Evolutionary conservation across 2,113 vertebrate species (phyloP).

Genomic region (Osmerus mordax): DNA sequence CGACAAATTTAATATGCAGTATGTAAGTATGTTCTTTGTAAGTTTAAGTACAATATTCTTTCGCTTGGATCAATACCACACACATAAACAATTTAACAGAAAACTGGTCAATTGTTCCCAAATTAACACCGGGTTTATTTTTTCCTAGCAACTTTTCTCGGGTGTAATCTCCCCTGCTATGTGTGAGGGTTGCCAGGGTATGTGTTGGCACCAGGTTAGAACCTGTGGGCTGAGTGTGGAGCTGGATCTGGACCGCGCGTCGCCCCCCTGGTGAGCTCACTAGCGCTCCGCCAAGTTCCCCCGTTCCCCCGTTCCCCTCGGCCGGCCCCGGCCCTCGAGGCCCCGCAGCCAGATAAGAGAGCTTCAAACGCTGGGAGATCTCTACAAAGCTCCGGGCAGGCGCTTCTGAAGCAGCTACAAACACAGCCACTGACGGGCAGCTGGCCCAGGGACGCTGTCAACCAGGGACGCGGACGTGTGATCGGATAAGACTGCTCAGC

Average conservation of each 20-base stretch:
- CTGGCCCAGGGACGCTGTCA: background rate
- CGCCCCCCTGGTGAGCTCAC: background rate
- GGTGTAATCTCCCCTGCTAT: background rate
- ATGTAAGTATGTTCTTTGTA: too few relatives aligned
- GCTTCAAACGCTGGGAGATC: conserved; percentile 21
- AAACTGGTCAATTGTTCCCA: too few relatives aligned
- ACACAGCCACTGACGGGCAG: conserved; percentile 8
- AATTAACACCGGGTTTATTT: too few relatives aligned
- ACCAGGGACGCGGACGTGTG: too few relatives aligned
- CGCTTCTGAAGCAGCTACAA: conserved; percentile 17
- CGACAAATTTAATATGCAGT: too few relatives aligned
- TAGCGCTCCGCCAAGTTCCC: conserved; percentile 1
- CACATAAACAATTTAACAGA: too few relatives aligned
- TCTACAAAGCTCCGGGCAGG: conserved; percentile 25
- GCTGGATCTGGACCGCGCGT: conserved; percentile 1
- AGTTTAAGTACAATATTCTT: too few relatives aligned
- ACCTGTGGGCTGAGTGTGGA: conserved; percentile 4
- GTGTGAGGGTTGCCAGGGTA: background rate
- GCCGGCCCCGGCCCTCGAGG: conserved; percentile 4
- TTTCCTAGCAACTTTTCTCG: too few relatives aligned
- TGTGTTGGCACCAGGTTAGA: background rate
- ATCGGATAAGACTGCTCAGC: too few relatives aligned
- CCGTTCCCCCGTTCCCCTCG: background rate
- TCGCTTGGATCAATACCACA: too few relatives aligned
- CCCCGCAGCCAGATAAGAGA: conserved; percentile 12